Conservation (phyloP, 2,113 vertebrate species). For the Polypterus bichir region DNA sequence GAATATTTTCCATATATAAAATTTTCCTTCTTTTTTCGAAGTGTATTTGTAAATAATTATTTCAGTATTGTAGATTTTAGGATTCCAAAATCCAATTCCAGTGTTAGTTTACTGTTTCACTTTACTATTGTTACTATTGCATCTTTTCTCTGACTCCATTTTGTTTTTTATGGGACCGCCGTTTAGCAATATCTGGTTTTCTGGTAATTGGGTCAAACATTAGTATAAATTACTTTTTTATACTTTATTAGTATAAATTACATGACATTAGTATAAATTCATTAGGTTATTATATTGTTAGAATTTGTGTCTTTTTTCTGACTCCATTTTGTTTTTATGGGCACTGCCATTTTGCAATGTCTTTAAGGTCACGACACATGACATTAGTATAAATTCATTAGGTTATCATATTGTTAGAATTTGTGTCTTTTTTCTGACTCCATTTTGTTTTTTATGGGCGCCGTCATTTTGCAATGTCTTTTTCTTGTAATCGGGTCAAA, state of each 20-base stretch:
- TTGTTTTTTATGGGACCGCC: constrained; percentile 9
- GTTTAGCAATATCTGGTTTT: constrained; percentile 4
- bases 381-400: constrained; percentile 26
- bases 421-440: constrained; percentile 12
- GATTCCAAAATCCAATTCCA: no score
- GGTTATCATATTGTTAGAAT: no score
- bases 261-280: constrained; percentile 28
- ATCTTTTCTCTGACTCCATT: constrained; percentile 8
- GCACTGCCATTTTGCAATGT: constrained; percentile 15
- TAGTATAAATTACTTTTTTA: constrained; percentile 36
- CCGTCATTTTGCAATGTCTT: constrained; percentile 17
- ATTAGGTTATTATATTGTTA: no score
- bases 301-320: neutral
- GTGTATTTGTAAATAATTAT: no score
- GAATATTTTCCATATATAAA: no score
- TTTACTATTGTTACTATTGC: neutral
- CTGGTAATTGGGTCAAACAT: constrained; percentile 7
- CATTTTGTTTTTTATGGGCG: constrained; percentile 17
- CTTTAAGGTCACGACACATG: constrained; percentile 17
- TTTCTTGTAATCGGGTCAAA: constrained; percentile 21
- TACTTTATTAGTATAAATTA: no score
- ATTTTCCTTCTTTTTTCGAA: no score
- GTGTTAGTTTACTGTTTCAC: no score
- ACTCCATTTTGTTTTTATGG: constrained; percentile 27
- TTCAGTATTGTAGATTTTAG: no score